Base-by-base conservation (phyloP, 2,797 vertebrate species). In the Sebastes hopkinsi region DNA sequence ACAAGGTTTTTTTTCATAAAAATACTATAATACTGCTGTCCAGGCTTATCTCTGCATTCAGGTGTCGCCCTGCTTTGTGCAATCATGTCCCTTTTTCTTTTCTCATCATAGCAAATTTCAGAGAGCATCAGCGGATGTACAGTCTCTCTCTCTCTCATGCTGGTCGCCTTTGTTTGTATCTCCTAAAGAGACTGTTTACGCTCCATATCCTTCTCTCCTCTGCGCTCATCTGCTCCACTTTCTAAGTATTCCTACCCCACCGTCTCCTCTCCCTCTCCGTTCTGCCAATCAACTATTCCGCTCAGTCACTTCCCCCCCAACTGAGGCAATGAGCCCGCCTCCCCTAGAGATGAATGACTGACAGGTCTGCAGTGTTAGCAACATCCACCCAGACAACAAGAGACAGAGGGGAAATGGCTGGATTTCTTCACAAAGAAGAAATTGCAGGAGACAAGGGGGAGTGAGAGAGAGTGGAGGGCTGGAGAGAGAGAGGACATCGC, bases 271-370 rank as follows among this genome's bases (percentile, higher is more conserved):
- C 76, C 56, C 81, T 87, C 81, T 89, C 67, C 50, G 67, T 76
- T 86, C 85, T 94, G 92, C 90, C 92, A 93, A 84, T 93, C 92
- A 92, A 89, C 82, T 71, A 74, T 87, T 92, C 86, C 18, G 65
- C 85, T 91, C 91, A 88, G 90, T 90, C 88, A 88, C 90, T 86
- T 77, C 83, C 79, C 82, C 83, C 83, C 86, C 81, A 84, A 65
- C 87, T 65, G 85, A 84, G 64, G 87, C 82, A 74, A 83, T 90
- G 81, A 89, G 83, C 86, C 90, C 73, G 67, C 83, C 92, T 88
- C 89, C 91, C 90, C 90, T 13, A 73, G 90, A 90, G 89, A 90
- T 79, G 83, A 89, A 83, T 93, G 92, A 94, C 72, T 95, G 94
- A 93, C 89, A 91, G 89, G 84, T 91, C 89, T 93, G 92, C 92